A percentile compares a stretch with the other conserved stretches of the same genome.
These are phyloP conservation scores for Sitodiplosis mosellana DNA, from an alignment of 1,140 invertebrate genomes.

Conservation along the genomic window DNA sequence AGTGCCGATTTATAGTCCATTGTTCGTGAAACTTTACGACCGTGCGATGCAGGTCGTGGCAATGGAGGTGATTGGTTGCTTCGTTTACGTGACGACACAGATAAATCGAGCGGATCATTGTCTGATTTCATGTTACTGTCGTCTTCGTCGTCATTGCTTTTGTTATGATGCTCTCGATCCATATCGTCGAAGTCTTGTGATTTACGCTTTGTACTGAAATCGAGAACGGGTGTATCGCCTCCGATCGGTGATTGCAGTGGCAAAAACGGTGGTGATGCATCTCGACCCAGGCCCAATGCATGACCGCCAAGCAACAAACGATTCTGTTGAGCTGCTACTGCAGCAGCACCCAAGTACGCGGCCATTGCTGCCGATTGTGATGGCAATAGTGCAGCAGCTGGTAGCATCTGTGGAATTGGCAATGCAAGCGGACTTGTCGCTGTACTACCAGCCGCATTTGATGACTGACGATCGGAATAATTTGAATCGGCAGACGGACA, in stretches of 20 bases:
- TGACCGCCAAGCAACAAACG: conserved; percentile 58
- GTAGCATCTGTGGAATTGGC: conserved; percentile 27
- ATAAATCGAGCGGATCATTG: conserved; percentile 62
- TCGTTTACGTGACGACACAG: conserved; percentile 51
- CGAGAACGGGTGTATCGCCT: conserved; percentile 39
- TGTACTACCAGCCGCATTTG: conserved; percentile 29
- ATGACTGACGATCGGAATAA: conserved; percentile 40
- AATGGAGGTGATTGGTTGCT: conserved; percentile 41
- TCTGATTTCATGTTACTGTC: conserved; percentile 38
- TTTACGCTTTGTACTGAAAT: conserved; percentile 54
- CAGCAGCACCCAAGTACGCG: conserved; percentile 47
- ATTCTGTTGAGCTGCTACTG: conserved; percentile 47
- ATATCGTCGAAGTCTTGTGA: conserved; percentile 7
- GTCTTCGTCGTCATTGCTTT: conserved; percentile 42
- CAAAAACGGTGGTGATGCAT: conserved; percentile 26
- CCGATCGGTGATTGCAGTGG: conserved; percentile 27
- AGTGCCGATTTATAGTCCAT: conserved; percentile 40
- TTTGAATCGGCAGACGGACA: conserved; percentile 47
- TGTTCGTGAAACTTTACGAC: conserved; percentile 42
- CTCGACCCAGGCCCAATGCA: conserved; percentile 35
- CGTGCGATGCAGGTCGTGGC: conserved; percentile 21
- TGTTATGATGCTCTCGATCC: conserved; percentile 32
- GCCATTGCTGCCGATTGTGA: conserved; percentile 59
- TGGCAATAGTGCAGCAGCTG: conserved; percentile 42
- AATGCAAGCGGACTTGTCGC: conserved; percentile 31